These are phyloP conservation scores for Sipha flava DNA, from an alignment of 1,140 invertebrate species.

Conservation along the genomic window DNA sequence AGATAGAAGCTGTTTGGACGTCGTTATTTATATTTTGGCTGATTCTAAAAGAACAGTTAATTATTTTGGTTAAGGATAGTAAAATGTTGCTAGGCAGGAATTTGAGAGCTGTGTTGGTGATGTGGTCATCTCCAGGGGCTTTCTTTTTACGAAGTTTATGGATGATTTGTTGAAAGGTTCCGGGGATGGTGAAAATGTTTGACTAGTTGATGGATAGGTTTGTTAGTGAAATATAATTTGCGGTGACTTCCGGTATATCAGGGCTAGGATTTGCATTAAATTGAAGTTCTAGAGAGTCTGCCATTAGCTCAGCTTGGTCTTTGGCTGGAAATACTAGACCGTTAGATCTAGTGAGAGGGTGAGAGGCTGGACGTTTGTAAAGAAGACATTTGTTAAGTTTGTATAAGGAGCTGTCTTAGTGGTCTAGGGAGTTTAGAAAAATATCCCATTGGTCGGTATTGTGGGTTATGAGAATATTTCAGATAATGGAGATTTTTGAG, in stretches of 20 bases:
- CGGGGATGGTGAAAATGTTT: not conserved
- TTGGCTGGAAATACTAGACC: not conserved
- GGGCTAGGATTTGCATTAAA: not conserved
- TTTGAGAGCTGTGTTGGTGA: not conserved
- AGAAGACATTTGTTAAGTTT: not conserved
- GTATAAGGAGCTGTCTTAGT: not conserved
- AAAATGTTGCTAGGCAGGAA: not conserved
- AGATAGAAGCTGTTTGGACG: not conserved
- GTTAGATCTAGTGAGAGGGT: not conserved
- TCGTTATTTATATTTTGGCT: not conserved
- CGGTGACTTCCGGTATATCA: not conserved
- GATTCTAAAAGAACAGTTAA: not conserved
- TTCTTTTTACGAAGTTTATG: not conserved
- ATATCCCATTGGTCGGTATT: not conserved
- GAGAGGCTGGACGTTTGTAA: not conserved
- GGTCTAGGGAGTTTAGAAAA: not conserved
- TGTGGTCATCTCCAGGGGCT: not conserved
- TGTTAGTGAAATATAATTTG: not conserved
- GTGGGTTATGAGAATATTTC: not conserved
- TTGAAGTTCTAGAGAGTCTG: not conserved
- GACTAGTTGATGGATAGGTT: no score
- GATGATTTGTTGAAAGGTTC: not conserved
- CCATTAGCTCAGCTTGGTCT: not conserved
- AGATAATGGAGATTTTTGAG: not conserved
- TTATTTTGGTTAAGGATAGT: not conserved